Base-by-base conservation (phyloP, 2,888 invertebrate species). In the Elysia crispata region DNA sequence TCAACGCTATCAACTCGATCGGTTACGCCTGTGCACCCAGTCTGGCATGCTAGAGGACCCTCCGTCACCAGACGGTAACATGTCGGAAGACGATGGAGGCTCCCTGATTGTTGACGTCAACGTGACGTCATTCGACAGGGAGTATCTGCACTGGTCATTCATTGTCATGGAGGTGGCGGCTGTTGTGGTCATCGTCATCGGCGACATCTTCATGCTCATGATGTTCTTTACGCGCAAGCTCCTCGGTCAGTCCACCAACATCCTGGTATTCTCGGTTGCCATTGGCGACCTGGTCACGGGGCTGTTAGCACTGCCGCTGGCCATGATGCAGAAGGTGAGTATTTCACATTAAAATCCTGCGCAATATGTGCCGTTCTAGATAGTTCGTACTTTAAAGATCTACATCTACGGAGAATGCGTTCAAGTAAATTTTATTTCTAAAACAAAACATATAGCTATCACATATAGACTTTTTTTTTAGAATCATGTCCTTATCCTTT, bases 241-340 rank as follows among this genome's bases (percentile, higher is more conserved):
- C 31, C 82, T 89, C 31, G 88, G 89, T 23, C 82, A 88, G 77
- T 87, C 88, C 76, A 88, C 88, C 33, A 88, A 88, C 78, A 87
- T 89, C 66, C 86, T 88, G 70, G 87, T 89, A 31, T 89, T 89
- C 79, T 89, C 89, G 0, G 83, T 89, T 28, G 87, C 88, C 18
- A 85, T 87, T 74, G 87, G 87, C 0, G 89, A 89, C 76, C 83
- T 86, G 1, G 77, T 88, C 20, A 83, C 86, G 6, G 87, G 84
- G 20, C 57, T 84, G 1, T 33, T 86, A n/a, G 83, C 85, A 0
- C 82, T 86, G 15, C 87, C 87, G 0, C 75, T 86, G n/a, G 86
- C 86, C 67, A 83, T 86, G 23, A 18, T 85, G 57, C 85, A 83
- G 49, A 81, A 82, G 41, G 79, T 82, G 28, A 67, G 70, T 3